phyloP scores from a whole-genome alignment of 2,888 invertebrate genomes.

The Hirtodrosophila trivittata region DNA sequence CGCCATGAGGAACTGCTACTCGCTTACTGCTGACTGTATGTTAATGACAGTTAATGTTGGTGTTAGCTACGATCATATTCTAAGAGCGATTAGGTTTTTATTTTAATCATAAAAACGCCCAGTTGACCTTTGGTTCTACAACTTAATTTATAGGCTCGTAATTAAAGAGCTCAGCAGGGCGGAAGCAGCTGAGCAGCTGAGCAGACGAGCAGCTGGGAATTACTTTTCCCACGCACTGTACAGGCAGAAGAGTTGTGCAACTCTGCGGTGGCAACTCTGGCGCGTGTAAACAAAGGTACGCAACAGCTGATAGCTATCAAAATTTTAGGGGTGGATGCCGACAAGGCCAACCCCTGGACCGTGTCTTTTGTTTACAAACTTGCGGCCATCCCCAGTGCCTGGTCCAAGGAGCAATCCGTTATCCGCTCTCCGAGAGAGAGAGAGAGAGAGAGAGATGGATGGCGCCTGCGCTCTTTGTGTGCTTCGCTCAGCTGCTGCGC shows the following conservation, averaged over 20 bases:
- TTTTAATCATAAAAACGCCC: slow-evolving; percentile 47
- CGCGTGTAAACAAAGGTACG: slow-evolving; percentile 42
- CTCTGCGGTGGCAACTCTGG: slow-evolving; percentile 41
- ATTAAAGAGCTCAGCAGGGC: slow-evolving; percentile 37
- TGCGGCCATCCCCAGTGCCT: slow-evolving; percentile 27
- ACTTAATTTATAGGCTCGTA: slow-evolving; percentile 52
- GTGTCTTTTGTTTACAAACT: slow-evolving; percentile 63
- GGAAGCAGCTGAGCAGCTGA: slow-evolving; percentile 35
- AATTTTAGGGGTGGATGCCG: slow-evolving; percentile 16
- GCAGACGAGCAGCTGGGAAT: no score
- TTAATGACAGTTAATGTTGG: no score
- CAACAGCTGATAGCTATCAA: slow-evolving; percentile 42
- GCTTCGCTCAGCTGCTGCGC: slow-evolving; percentile 63
- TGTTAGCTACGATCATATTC: no score
- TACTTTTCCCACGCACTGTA: slow-evolving; percentile 50
- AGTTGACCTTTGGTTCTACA: slow-evolving; percentile 52
- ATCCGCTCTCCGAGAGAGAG: slow-evolving; percentile 36
- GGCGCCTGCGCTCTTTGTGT: slow-evolving; percentile 23
- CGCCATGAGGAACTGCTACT: slow-evolving; percentile 50
- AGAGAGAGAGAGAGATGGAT: not conserved
- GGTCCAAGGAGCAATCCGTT: slow-evolving; percentile 23
- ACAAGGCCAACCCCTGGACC: slow-evolving; percentile 51
- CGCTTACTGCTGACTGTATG: slow-evolving; percentile 28
- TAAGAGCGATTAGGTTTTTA: slow-evolving; percentile 43
- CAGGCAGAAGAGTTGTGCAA: not conserved